A percentile compares a stretch with the other conserved stretches of the same genome.
Evolutionary conservation across 30 jellyfish, hydroid and myxozoan species (phyloP).

Genomic region (Phacellophora camtschatica): DNA sequence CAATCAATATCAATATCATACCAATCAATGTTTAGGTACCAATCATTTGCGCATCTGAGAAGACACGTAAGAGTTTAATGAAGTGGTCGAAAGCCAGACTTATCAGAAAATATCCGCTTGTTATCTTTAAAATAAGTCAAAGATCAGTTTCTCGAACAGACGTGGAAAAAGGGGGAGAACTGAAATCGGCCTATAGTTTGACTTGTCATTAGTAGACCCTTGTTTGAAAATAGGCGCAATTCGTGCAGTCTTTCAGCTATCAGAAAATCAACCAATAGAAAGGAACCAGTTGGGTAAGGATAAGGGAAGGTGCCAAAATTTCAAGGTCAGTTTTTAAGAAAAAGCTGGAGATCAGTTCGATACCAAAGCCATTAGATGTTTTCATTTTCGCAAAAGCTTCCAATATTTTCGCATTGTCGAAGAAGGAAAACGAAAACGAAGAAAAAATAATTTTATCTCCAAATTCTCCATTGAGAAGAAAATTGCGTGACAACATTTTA

Average conservation of each 20-base stretch:
- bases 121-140: conserved; percentile 36
- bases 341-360: conserved; percentile 4
- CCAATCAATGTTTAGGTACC: conserved; percentile 52
- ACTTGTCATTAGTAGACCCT: neutral
- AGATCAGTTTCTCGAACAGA: conserved; percentile 32
- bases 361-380: neutral
- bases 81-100: conserved; percentile 44
- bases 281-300: conserved; percentile 33
- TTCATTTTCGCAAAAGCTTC: neutral
- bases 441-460: neutral
- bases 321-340: conserved; percentile 12
- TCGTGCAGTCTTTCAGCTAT: conserved; percentile 18
- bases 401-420: neutral
- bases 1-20: no score
- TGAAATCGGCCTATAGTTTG: conserved; percentile 44
- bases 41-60: conserved; percentile 46
- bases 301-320: conserved; percentile 20
- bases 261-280: conserved; percentile 9
- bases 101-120: conserved; percentile 36
- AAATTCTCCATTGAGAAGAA: neutral
- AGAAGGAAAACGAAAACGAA: neutral
- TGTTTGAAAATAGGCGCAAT: conserved; percentile 4
- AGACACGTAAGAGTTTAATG: conserved; percentile 41
- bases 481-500: neutral
- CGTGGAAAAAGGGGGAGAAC: conserved; percentile 34